These are phyloP conservation scores for Crambe crambe DNA, from an alignment of 37 sponge, comb jelly and placozoan genomes.

Conservation along the genomic window DNA sequence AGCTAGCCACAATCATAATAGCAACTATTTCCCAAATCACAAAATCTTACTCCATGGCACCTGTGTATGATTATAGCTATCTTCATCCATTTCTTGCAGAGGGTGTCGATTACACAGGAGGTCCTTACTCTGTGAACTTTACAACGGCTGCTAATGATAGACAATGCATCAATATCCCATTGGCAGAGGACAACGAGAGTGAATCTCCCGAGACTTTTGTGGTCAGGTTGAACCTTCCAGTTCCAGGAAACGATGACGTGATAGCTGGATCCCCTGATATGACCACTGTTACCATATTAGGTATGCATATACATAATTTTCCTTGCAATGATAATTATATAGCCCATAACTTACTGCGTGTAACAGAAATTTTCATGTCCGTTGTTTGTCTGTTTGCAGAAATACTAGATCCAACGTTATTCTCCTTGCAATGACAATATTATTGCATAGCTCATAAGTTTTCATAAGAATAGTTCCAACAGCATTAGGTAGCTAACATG, in stretches of 20 bases:
- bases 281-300: slow-evolving; percentile 15
- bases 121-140: slow-evolving; percentile 11
- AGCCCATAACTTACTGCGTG: no score
- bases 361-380: no score
- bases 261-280: background rate
- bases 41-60: no score
- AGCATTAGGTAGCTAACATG: no score
- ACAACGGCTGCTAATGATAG: slow-evolving; percentile 11
- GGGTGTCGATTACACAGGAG: slow-evolving; percentile 28
- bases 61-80: no score
- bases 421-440: background rate
- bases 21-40: background rate
- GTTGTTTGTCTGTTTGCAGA: no score
- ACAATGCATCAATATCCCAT: slow-evolving; percentile 1
- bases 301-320: background rate
- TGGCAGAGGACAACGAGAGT: background rate
- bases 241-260: background rate
- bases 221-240: background rate
- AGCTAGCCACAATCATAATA: background rate
- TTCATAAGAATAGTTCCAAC: no score
- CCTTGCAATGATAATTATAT: no score
- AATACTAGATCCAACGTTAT: no score
- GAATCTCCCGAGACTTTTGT: slow-evolving; percentile 8
- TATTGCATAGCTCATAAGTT: no score
- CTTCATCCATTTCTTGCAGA: no score